Evolutionary conservation across 2,888 invertebrate genomes (phyloP).

Genomic region (Andrena trimmerana): DNA sequence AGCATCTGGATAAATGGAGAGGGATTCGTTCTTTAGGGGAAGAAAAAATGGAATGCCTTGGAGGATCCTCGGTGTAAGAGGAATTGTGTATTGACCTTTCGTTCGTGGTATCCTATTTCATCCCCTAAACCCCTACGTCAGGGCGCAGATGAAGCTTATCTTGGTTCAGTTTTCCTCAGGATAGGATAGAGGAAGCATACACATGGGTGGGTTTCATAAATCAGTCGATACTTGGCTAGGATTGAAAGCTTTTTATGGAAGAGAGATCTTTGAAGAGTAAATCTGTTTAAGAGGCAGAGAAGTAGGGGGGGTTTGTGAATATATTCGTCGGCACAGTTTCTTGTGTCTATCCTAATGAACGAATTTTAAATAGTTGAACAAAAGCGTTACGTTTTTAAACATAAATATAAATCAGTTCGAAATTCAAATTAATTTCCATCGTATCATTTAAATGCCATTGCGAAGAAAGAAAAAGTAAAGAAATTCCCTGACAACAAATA

Average conservation of each 20-base stretch:
- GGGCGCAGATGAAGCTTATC: slow-evolving; percentile 47
- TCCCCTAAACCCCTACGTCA: slow-evolving; percentile 39
- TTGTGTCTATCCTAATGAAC: background rate
- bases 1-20: background rate
- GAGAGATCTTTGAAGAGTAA: background rate
- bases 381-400: background rate
- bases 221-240: slow-evolving; percentile 34
- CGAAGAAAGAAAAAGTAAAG: background rate
- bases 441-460: background rate
- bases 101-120: slow-evolving; percentile 45
- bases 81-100: slow-evolving; percentile 49
- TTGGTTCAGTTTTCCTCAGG: slow-evolving; percentile 32
- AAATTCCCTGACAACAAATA: background rate
- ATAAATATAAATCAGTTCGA: background rate
- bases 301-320: background rate
- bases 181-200: background rate
- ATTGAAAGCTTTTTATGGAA: slow-evolving; percentile 18
- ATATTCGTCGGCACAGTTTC: background rate
- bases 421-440: no score
- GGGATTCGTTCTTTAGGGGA: background rate
- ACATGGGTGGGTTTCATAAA: slow-evolving; percentile 26
- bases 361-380: background rate
- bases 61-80: slow-evolving; percentile 4
- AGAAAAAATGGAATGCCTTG: background rate
- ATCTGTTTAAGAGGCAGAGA: background rate